Evolutionary conservation across 1,140 invertebrate genomes (phyloP).

Genomic region (Yoshiicerus persimilis): DNA sequence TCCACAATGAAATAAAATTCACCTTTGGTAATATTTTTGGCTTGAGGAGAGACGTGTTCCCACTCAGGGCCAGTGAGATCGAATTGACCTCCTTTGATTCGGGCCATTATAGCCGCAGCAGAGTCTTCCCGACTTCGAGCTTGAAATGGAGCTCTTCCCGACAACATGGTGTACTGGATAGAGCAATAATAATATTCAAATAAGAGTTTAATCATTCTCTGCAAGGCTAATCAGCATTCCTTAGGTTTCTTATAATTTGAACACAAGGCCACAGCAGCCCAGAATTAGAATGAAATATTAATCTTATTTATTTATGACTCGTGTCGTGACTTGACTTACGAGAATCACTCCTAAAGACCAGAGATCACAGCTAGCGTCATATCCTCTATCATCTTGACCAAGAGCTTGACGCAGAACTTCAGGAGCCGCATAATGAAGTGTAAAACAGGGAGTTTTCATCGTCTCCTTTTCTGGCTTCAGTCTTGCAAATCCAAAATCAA

Average conservation of each 20-base stretch:
- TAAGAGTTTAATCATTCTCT: background rate
- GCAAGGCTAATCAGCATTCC: background rate
- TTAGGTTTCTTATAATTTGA: background rate
- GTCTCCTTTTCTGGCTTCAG: slow-evolving; percentile 65
- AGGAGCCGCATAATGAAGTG: slow-evolving; percentile 86
- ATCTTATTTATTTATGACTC: background rate
- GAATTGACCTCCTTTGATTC: slow-evolving; percentile 77
- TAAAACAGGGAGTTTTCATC: slow-evolving; percentile 81
- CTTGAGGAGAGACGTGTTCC: slow-evolving; percentile 70
- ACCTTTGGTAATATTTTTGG: slow-evolving; percentile 74
- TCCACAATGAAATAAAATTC: background rate
- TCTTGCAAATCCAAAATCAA: slow-evolving; percentile 89
- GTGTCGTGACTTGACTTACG: too few relatives aligned
- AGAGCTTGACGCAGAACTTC: slow-evolving; percentile 71
- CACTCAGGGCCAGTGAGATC: slow-evolving; percentile 71
- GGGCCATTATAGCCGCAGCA: slow-evolving; percentile 71
- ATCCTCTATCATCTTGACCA: slow-evolving; percentile 57
- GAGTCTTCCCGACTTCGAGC: slow-evolving; percentile 68
- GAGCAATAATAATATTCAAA: slow-evolving; percentile 30
- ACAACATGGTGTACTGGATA: slow-evolving; percentile 80
- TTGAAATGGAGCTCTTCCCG: slow-evolving; percentile 79
- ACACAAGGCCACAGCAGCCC: background rate
- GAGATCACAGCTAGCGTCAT: slow-evolving; percentile 86
- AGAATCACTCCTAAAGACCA: slow-evolving; percentile 90
- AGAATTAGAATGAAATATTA: background rate